Base-by-base conservation (phyloP, 2,797 vertebrate genomes). In the Rhynchonycteris naso region DNA sequence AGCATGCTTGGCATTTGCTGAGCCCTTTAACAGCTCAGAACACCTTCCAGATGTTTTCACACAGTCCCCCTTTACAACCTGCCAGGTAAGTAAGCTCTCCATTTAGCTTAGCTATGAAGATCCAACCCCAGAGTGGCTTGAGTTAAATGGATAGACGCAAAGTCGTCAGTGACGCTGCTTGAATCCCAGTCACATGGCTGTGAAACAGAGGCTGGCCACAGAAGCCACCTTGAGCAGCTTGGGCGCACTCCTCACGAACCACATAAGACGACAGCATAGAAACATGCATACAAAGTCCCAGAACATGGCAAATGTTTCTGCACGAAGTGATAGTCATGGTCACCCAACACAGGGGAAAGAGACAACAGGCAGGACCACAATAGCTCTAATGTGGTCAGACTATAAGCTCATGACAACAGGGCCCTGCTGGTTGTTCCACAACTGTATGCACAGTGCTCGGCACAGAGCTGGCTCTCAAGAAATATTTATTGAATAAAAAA, bases 311-410 rank as follows among this genome's bases (percentile, higher is more conserved):
- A 7, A n/a, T 66, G 19, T 4, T 2, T 52, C 9, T 10, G 59
- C 58, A 59, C 47, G 72, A 85, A 58, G 52, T 5, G 52, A 71
- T 0, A 2, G 35, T 22, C 38, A 43, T 0, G 13, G 26, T 47
- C 75, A 4, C 28, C 22, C 47, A 21, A 4, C 0, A 2, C 0
- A 0, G 21, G 12, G 24, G 75, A 35, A 35, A 28, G 24, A 30
- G 22, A 58, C 18, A 38, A 22, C 22, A 16, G 38, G 75, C 43
- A 24, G 38, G 16, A 26, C 52, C 33, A 11, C 5, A 33, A 19
- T 33, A 38, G 35, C 63, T 33, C 58, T 56, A 28, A 5, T 0
- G 9, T 1, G n/a, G 65, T 65, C 24, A 65, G 33, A 69, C 59
- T 0, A 50, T 7, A 56, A 18, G 56, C 50, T 61, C 33, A 4